A percentile compares a stretch with the other conserved stretches of the same genome.
Conservation (phyloP, 2,113 vertebrate species). For the Apodemus speciosus region DNA sequence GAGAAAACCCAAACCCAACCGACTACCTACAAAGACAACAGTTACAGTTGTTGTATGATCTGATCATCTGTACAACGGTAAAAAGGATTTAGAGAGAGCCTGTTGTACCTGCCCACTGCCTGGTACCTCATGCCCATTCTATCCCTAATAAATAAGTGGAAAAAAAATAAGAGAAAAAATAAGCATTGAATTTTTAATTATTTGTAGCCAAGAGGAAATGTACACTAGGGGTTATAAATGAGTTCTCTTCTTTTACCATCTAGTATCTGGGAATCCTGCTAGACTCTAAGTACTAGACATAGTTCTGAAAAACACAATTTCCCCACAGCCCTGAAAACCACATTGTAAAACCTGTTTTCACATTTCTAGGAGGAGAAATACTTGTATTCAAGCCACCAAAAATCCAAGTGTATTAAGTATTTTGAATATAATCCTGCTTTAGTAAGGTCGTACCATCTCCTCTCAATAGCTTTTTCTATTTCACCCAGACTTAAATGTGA, state of each 20-base stretch:
- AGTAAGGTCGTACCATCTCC: not conserved
- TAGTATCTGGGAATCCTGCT: not conserved
- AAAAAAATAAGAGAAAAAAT: not conserved
- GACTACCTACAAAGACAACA: no score
- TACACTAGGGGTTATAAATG: not conserved
- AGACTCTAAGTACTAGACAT: not conserved
- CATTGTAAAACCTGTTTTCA: constrained; percentile 15
- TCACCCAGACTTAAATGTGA: not conserved
- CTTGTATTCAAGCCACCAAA: not conserved
- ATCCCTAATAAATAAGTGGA: not conserved
- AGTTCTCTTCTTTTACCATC: not conserved
- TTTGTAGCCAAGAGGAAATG: constrained; percentile 19
- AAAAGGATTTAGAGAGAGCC: no score
- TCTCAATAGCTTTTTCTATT: not conserved
- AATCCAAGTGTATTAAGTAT: constrained; percentile 1
- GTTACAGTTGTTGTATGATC: no score
- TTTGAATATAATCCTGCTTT: constrained; percentile 10
- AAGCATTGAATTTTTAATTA: not conserved
- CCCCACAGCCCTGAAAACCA: not conserved
- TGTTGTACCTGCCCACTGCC: no score
- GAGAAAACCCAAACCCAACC: no score
- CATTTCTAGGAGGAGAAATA: not conserved
- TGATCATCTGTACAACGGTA: no score
- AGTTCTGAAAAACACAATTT: constrained; percentile 8
- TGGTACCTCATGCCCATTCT: not conserved